Percentiles rank a stretch among this genome's conserved stretches.
phyloP scores from a whole-genome alignment of 1,140 invertebrate species.

The Bombus breviceps region DNA sequence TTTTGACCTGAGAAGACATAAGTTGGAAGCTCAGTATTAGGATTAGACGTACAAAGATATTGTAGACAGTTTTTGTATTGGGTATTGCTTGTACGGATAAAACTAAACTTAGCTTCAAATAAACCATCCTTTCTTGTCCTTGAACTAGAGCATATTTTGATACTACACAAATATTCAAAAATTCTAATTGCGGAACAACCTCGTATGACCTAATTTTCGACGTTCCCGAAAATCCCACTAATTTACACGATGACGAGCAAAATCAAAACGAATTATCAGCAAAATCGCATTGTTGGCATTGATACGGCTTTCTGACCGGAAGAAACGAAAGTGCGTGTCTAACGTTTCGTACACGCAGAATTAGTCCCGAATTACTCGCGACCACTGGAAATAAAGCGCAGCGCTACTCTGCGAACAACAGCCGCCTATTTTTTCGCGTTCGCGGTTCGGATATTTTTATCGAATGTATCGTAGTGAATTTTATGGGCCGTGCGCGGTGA shows the following conservation, averaged over 20 bases:
- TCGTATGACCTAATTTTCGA: neutral
- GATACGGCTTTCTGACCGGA: conserved; percentile 23
- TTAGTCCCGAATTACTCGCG: conserved; percentile 65
- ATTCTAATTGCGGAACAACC: neutral
- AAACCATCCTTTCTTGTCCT: too few relatives aligned
- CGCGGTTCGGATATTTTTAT: conserved; percentile 58
- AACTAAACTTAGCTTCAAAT: too few relatives aligned
- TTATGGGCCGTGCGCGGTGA: conserved; percentile 57
- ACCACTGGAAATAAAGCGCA: conserved; percentile 56
- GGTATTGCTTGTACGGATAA: too few relatives aligned
- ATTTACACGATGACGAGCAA: neutral
- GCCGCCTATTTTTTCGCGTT: neutral
- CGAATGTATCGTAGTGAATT: conserved; percentile 40
- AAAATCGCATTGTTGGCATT: neutral
- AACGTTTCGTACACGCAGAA: conserved; percentile 34
- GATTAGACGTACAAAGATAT: too few relatives aligned
- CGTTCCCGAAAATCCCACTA: neutral
- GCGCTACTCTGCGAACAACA: neutral
- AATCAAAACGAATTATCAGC: neutral
- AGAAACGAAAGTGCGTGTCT: neutral
- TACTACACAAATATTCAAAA: neutral
- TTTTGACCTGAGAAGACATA: too few relatives aligned
- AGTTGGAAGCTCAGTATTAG: too few relatives aligned
- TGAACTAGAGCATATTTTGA: too few relatives aligned
- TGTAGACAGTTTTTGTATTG: too few relatives aligned